A percentile compares a stretch with the other conserved stretches of the same genome.
Evolutionary conservation across 2,113 vertebrate genomes (phyloP).

Genomic region (Acanthochromis polyacanthus): DNA sequence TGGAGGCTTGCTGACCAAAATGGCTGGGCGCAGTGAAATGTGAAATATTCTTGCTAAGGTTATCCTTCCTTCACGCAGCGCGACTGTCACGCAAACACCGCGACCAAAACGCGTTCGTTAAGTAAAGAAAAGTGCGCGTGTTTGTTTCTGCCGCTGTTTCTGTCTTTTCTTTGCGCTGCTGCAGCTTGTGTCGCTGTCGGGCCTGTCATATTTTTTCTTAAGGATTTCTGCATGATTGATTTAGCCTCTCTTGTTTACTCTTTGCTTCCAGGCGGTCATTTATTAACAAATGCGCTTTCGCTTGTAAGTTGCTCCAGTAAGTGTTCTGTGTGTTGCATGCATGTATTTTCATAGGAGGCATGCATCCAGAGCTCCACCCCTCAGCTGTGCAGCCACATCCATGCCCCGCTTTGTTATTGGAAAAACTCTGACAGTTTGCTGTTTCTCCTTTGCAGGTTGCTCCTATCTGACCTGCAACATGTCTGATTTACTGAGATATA

Average conservation of each 20-base stretch:
- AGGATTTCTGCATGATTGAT: slow-evolving; percentile 57
- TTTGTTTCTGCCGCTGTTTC: neutral
- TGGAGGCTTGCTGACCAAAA: slow-evolving; percentile 82
- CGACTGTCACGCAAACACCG: slow-evolving; percentile 32
- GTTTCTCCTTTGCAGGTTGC: slow-evolving; percentile 85
- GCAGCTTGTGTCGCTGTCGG: slow-evolving; percentile 41
- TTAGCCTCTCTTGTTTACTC: slow-evolving; percentile 34
- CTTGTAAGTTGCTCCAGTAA: neutral
- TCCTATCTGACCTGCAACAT: slow-evolving; percentile 88
- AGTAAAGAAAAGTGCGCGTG: slow-evolving; percentile 20
- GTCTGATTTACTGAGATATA: slow-evolving; percentile 97
- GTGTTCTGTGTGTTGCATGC: slow-evolving; percentile 1
- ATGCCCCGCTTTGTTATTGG: neutral
- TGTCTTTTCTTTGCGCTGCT: slow-evolving; percentile 1
- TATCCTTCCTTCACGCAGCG: slow-evolving; percentile 36
- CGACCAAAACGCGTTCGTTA: neutral
- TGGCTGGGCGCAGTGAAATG: slow-evolving; percentile 84
- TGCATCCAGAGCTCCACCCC: slow-evolving; percentile 65
- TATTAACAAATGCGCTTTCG: neutral
- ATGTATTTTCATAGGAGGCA: neutral
- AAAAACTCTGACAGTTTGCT: neutral
- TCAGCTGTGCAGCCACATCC: slow-evolving; percentile 36
- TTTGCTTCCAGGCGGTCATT: neutral
- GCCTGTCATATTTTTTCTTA: slow-evolving; percentile 45
- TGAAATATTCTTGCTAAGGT: slow-evolving; percentile 76